Percentiles rank a stretch among this genome's conserved stretches.
These are phyloP conservation scores for Porites evermanni DNA, from an alignment of 92 coral and sea anemone genomes.

Conservation along the genomic window DNA sequence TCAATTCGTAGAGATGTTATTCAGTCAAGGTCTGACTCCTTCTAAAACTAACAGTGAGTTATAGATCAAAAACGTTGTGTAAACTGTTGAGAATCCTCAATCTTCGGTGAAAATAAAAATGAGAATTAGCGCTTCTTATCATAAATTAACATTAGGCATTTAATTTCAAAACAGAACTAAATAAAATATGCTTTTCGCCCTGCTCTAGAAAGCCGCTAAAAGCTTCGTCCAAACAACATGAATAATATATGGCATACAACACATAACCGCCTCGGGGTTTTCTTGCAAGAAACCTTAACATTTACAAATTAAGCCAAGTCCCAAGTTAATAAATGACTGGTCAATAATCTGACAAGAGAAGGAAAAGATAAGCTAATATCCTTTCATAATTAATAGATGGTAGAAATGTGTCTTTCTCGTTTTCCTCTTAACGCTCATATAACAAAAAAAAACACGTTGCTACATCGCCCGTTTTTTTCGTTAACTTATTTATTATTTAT, in stretches of 20 bases:
- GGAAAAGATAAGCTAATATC: not conserved
- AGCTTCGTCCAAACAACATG: not conserved
- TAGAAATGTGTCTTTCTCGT: not conserved
- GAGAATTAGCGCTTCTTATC: not conserved
- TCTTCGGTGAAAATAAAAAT: not conserved
- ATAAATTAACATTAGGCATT: too few relatives aligned
- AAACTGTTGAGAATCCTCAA: not conserved
- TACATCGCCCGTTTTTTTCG: not conserved
- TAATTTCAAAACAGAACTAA: not conserved
- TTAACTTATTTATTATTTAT: slow-evolving; percentile 23
- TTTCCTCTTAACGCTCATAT: not conserved
- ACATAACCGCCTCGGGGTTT: not conserved
- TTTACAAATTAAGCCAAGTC: not conserved
- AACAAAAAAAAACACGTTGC: too few relatives aligned
- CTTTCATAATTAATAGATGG: not conserved
- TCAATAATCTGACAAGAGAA: not conserved
- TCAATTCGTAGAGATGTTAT: too few relatives aligned
- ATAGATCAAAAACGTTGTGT: too few relatives aligned
- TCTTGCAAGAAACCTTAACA: not conserved
- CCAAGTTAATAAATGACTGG: not conserved
- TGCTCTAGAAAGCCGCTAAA: slow-evolving; percentile 7
- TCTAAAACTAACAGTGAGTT: too few relatives aligned
- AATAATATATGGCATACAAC: slow-evolving; percentile 20
- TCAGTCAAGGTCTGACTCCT: too few relatives aligned
- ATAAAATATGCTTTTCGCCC: slow-evolving; percentile 13